Base-by-base conservation (phyloP, 2,797 vertebrate genomes). In the Myioborus melanocephalus region DNA sequence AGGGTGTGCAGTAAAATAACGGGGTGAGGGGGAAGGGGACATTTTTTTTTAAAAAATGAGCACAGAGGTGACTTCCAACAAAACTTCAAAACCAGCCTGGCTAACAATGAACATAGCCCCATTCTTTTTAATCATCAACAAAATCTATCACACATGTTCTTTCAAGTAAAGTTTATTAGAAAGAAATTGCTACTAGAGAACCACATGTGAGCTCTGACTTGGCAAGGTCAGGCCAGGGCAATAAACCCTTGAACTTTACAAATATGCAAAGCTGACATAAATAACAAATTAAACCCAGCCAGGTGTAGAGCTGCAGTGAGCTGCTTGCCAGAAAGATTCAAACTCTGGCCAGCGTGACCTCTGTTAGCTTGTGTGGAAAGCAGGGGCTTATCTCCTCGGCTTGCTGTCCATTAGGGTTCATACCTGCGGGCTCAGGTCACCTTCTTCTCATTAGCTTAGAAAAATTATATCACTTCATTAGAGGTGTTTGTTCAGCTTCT, bases 261-360 rank as follows among this genome's bases (percentile, higher is more conserved):
- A 98, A 98, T 98, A 98, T 98, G 98, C 98, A 98, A 98, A 98
- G 98, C 98, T 98, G 98, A 98, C 98, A 98, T 98, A 98, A 98
- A 98, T 98, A 98, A 98, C 98, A 98, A 98, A 98, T 98, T 98
- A 98, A 98, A 97, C 95, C 94, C 97, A 98, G 98, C 97, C 98
- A 98, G 98, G 97, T 98, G 98, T 97, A 98, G 98, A 97, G 97
- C 95, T 97, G 91, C 49, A 90, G 95, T 1, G 73, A 83, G 87
- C 93, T 94, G 89, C 94, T 96, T 96, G 96, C 61, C 93, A 97
- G 97, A 97, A 94, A 97, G 96, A 97, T 95, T 93, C 91, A 93
- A 90, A 73, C 89, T 87, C 92, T 93, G 75, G 85, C 95, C 90
- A 95, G 96, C 17, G 1, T 98, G 96, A 97, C 96, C 97, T 95